Base-by-base conservation (phyloP, 2,113 vertebrate genomes). In the Epinephelus fuscoguttatus region DNA sequence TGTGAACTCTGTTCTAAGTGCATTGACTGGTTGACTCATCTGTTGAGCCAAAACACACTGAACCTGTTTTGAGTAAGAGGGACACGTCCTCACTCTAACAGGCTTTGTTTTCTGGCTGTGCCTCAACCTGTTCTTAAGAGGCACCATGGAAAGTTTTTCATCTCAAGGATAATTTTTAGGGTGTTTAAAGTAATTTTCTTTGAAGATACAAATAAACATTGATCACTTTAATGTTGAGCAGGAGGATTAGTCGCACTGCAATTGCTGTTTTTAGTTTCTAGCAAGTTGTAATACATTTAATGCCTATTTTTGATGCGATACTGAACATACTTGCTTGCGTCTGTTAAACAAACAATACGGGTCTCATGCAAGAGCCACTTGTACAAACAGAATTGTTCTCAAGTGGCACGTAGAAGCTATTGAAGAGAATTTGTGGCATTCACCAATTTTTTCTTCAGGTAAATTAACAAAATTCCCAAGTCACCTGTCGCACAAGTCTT, bases 261-360 rank as follows among this genome's bases (percentile, higher is more conserved):
- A 37, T n/a, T n/a, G 13, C 19, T 40, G 14, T 40, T 56, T 21
- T 13, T 15, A 11, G 14, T 19, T 49, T 68, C 23, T 10, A 12
- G 30, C 37, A 40, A 19, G 21, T 21, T 67, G 2, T 30, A 27
- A 25, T 10, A 45, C 14, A 66, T 47, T 47, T n/a, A 45, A 45
- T 12, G 8, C 9, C 8, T 8, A 45, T 45, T 45, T 70, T 66
- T 40, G 8, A 56, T 10, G 21, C 23, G 33, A 42, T 25, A 21
- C 19, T 70, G 68, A 74, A 40, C 45, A 45, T n/a, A 13, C 9
- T 75, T 82, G 30, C 30, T 72, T 67, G 19, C 4, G 4, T 57
- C 17, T 37, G 17, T 77, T 59, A 47, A 52, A 56, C 37, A 52
- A 55, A 49, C 61, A 12, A 19, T 25, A 18, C 11, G 15, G 3